Evolutionary conservation across 2,888 invertebrate species (phyloP), one percentile per base, ranked within the genome.

Genomic region (Drosophila setosimentum): DNA sequence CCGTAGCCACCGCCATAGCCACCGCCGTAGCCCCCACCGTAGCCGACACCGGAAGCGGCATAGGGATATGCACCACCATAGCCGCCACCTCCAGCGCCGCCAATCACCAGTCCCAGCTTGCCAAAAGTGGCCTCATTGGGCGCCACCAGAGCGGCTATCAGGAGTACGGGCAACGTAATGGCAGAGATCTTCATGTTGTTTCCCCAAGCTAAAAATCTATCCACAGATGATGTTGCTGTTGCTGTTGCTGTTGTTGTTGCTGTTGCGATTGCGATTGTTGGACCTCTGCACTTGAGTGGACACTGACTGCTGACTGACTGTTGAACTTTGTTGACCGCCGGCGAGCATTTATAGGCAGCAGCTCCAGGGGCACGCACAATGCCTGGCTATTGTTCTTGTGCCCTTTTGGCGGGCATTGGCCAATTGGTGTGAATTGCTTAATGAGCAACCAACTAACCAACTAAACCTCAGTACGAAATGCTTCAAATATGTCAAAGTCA

Each of bases 41-140:
- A 74, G 10, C 75, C 74, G 1, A 55, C 64, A 1, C 76, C 77
- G 29, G 78, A 80, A 2, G 62, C 74, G 0, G 73, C 69, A 45
- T 78, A 76, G 3, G 74, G 74, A 74, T 74, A 74, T 8, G 64
- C 74, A n/a, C 6, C 42, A 42, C 87, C 84, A 29, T 68, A 77
- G 32, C 71, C 55, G 24, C 68, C 78, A 32, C 71, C 73, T 18
- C 66, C 76, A 2, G 66, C 74, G 32, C 79, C 77, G 24, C 87
- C 84, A 49, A 83, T 61, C 60, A 91, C 67, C 11, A 91, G 66
- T 30, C 86, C 86, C 53, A 91, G 64, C 59, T 91, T 91, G 69
- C 83, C 82, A 49, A 91, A 89, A 27, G 90, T 91, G 11, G 91
- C 91, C 18, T 75, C 73, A 16, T 77, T 77, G 5, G 89, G 89